Conservation (phyloP, 2,113 vertebrate species). For the Delphinapterus leucas region DNA sequence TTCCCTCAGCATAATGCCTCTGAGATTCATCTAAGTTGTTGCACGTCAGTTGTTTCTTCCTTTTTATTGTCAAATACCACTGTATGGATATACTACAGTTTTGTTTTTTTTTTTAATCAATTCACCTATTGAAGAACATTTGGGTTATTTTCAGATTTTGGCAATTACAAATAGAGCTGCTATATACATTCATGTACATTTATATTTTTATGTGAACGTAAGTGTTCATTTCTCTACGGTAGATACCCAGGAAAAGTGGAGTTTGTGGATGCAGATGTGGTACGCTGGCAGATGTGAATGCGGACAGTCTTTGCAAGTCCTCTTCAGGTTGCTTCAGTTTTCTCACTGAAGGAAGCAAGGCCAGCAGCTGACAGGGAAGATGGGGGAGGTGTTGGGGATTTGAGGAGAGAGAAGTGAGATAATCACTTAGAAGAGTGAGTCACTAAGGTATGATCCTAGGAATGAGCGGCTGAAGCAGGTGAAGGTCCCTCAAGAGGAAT, state of each 20-base stretch:
- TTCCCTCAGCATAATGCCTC: not conserved
- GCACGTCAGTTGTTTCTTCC: not conserved
- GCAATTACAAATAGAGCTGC: not conserved
- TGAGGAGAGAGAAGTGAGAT: not conserved
- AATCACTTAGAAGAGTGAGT: not conserved
- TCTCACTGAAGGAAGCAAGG: not conserved
- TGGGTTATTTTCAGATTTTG: not conserved
- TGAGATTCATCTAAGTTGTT: not conserved
- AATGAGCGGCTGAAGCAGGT: not conserved
- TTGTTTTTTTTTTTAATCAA: not conserved
- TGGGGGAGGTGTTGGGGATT: not conserved
- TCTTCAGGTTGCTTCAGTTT: not conserved
- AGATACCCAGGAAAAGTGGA: not conserved
- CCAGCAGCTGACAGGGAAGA: not conserved
- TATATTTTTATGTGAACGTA: not conserved
- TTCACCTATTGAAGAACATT: not conserved
- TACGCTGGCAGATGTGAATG: not conserved
- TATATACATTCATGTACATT: not conserved
- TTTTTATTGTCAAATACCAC: not conserved
- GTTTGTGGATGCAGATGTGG: not conserved
- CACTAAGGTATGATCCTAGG: not conserved
- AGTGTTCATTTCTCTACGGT: not conserved
- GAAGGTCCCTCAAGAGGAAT: not conserved
- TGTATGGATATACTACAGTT: not conserved
- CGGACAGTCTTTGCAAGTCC: not conserved